A percentile compares a stretch with the other conserved stretches of the same genome.
These are phyloP conservation scores for Ommatoiulus sabulosus DNA, from an alignment of 2,888 invertebrate genomes.

Conservation along the genomic window DNA sequence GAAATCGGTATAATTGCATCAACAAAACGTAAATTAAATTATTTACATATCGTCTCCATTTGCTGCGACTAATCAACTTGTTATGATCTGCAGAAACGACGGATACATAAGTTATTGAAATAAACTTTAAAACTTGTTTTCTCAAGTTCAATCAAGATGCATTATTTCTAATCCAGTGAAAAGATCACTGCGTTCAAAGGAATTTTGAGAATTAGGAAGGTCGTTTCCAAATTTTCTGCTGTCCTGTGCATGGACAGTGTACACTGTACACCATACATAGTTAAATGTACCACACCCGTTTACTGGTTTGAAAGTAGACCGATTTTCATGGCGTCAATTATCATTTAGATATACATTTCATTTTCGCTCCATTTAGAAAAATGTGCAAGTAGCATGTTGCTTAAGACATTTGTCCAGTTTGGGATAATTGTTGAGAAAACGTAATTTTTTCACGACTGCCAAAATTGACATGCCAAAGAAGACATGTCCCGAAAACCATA, in stretches of 20 bases:
- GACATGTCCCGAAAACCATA: too few relatives aligned
- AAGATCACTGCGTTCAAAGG: background rate
- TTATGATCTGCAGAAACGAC: background rate
- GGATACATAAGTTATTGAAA: background rate
- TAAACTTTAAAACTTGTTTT: background rate
- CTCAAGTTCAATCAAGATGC: conserved; percentile 1
- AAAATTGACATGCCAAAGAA: too few relatives aligned
- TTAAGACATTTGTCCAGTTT: background rate
- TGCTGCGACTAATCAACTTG: background rate
- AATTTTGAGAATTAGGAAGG: background rate
- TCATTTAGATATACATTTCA: conserved; percentile 47
- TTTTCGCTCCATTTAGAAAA: conserved; percentile 41
- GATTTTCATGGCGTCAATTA: conserved; percentile 44
- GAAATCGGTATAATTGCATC: background rate
- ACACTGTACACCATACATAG: background rate
- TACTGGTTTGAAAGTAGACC: conserved; percentile 37
- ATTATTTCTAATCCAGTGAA: conserved; percentile 1
- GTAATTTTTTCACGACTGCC: too few relatives aligned
- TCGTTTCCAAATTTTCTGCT: conserved; percentile 11
- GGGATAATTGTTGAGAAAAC: background rate
- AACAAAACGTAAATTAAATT: background rate
- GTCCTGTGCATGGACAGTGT: too few relatives aligned
- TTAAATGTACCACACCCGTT: conserved; percentile 1
- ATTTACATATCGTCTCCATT: background rate
- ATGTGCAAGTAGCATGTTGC: background rate